Evolutionary conservation across 2,113 vertebrate species (phyloP).

Genomic region (Amphilophus citrinellus): DNA sequence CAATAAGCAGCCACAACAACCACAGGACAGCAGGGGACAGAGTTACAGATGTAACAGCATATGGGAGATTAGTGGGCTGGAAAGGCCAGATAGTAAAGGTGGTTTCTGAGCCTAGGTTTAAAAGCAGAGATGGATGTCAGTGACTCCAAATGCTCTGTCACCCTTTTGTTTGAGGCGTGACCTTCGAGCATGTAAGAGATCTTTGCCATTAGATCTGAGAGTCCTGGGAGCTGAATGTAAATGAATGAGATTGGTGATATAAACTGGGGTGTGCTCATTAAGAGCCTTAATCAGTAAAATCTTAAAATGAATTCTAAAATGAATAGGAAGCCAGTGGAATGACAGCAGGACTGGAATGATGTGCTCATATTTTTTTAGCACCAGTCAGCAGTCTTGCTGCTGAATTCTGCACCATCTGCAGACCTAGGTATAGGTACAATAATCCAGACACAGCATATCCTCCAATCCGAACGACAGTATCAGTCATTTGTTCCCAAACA

Average conservation of each 20-base stretch:
- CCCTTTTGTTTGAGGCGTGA: not conserved
- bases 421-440: not conserved
- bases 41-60: not conserved
- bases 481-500: too few relatives aligned
- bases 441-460: not conserved
- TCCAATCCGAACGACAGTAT: too few relatives aligned
- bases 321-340: not conserved
- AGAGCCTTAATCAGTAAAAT: not conserved
- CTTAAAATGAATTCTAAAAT: not conserved
- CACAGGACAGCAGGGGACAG: not conserved
- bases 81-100: not conserved
- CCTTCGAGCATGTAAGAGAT: not conserved
- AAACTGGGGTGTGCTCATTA: not conserved
- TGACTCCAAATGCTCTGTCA: not conserved
- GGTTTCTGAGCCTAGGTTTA: not conserved
- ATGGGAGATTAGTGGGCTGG: not conserved
- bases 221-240: not conserved
- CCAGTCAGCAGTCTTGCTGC: slow-evolving; percentile 1
- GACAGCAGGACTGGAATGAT: not conserved
- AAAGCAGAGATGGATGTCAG: not conserved
- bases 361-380: not conserved
- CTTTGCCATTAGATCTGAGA: not conserved
- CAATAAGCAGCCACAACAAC: not conserved
- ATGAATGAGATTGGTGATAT: not conserved
- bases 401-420: slow-evolving; percentile 4